These are phyloP conservation scores for Aramus guarauna DNA, from an alignment of 2,113 vertebrate species.

Conservation along the genomic window DNA sequence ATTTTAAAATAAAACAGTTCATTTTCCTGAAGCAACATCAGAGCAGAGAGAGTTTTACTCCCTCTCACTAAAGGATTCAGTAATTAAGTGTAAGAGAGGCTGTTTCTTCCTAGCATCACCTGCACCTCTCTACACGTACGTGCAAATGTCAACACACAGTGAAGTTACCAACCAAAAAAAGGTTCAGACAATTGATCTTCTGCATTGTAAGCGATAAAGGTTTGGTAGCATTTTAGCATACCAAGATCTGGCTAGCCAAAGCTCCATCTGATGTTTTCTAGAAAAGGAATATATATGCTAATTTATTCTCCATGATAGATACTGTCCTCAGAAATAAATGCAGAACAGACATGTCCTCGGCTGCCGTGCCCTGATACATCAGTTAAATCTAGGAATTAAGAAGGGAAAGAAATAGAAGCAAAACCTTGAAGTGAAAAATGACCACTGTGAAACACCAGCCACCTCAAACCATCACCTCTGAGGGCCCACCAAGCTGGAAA, in stretches of 20 bases:
- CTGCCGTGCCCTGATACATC: not conserved
- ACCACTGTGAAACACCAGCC: not conserved
- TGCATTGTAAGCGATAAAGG: not conserved
- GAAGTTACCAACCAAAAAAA: not conserved
- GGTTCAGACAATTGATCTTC: not conserved
- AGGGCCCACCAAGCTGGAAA: not conserved
- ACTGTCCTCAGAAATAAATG: constrained; percentile 19
- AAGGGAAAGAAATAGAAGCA: not conserved
- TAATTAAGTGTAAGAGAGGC: not conserved
- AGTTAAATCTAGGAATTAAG: not conserved
- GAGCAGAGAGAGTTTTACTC: not conserved
- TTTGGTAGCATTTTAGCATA: not conserved
- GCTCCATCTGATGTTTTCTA: not conserved
- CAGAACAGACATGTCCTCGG: not conserved
- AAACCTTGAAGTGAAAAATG: not conserved
- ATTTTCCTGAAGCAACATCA: not conserved
- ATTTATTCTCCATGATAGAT: constrained; percentile 19
- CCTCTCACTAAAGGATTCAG: not conserved
- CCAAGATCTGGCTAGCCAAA: not conserved
- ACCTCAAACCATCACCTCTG: not conserved
- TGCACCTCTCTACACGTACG: not conserved
- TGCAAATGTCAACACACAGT: not conserved
- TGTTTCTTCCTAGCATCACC: not conserved
- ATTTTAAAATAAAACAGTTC: constrained; percentile 4
- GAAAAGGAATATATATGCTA: constrained; percentile 32